Base-by-base conservation (phyloP, 2,797 vertebrate genomes). In the Cuculus canorus region DNA sequence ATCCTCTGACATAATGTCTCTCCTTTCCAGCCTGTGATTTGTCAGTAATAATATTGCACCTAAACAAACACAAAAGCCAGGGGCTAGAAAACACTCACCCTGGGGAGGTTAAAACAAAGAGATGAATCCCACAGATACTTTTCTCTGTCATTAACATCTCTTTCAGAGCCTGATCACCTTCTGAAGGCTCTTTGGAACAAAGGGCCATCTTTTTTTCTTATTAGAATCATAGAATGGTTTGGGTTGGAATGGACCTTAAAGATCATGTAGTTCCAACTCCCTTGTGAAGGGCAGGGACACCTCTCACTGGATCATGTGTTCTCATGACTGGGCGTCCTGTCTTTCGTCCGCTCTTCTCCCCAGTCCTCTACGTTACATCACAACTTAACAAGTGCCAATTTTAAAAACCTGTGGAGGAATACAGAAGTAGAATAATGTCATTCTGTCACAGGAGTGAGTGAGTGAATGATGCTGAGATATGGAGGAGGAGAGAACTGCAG, bases 391-490 rank as follows among this genome's bases (percentile, higher is more conserved):
- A 60, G 11, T 9, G 23, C 35, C 19, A 25, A 48, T 37, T 72
- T 54, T 7, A 35, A 53, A 27, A 66, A 54, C 37, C 13, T 39
- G 1, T 25, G 54, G 60, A 39, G 39, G 52, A 71, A 80, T 71
- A 24, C 48, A 39, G 45, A 43, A 52, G 39, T 27, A 32, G 14
- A 33, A 43, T 7, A 17, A 43, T 17, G 32, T 32, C 22, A 13
- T 22, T 54, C 72, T 41, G 25, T 59, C 32, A 33, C 5, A 14
- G 17, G n/a, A 52, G 30, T 6, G 33, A 52, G 30, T 6, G 33
- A 27, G 14, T 4, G 23, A 11, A 17, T 0, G 8, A 56, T n/a
- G 43, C 41, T 37, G 63, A 11, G 7, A 16, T 21, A 56, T 0
- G 0, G 32, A 23, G 19, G 22, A 48, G 47, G 47, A 48, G 47